Percentiles rank a stretch among this genome's conserved stretches.
phyloP scores from a whole-genome alignment of 2,113 vertebrate genomes.

The Eulacestoma nigropectus region DNA sequence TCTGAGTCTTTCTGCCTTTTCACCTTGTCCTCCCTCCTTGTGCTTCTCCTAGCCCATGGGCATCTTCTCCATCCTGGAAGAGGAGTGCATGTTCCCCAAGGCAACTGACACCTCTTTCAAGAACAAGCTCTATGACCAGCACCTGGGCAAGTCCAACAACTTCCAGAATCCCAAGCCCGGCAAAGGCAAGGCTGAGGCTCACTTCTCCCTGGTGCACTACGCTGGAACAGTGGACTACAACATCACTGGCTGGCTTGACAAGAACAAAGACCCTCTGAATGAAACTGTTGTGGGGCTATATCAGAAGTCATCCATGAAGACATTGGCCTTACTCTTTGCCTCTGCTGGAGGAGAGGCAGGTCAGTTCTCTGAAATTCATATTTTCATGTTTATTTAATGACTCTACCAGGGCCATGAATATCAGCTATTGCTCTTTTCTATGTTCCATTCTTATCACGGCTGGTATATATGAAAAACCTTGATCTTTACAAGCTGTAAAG shows the following conservation, averaged over 20 bases:
- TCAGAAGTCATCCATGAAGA: slow-evolving; percentile 79
- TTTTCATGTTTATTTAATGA: neutral
- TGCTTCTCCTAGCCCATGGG: neutral
- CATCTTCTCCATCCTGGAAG: slow-evolving; percentile 70
- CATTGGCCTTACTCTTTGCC: slow-evolving; percentile 70
- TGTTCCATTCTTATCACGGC: neutral
- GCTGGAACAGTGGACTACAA: slow-evolving; percentile 80
- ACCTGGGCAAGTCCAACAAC: slow-evolving; percentile 74
- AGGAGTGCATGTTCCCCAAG: slow-evolving; percentile 87
- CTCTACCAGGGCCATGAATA: neutral
- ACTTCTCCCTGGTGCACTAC: slow-evolving; percentile 72
- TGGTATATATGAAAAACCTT: neutral
- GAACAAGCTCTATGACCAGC: slow-evolving; percentile 83
- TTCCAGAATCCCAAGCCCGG: slow-evolving; percentile 83
- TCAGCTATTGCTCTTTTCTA: neutral
- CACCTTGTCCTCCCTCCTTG: neutral
- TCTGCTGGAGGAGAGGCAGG: slow-evolving; percentile 67
- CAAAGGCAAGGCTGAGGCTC: slow-evolving; percentile 76
- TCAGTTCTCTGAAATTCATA: neutral
- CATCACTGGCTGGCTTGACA: slow-evolving; percentile 82
- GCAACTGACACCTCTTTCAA: slow-evolving; percentile 84
- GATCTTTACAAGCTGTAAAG: neutral
- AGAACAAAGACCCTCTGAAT: slow-evolving; percentile 88
- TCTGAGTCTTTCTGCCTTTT: neutral
- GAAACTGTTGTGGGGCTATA: slow-evolving; percentile 81